Conservation (phyloP, 1,140 invertebrate genomes). For the Thaumetopoea pityocampa region DNA sequence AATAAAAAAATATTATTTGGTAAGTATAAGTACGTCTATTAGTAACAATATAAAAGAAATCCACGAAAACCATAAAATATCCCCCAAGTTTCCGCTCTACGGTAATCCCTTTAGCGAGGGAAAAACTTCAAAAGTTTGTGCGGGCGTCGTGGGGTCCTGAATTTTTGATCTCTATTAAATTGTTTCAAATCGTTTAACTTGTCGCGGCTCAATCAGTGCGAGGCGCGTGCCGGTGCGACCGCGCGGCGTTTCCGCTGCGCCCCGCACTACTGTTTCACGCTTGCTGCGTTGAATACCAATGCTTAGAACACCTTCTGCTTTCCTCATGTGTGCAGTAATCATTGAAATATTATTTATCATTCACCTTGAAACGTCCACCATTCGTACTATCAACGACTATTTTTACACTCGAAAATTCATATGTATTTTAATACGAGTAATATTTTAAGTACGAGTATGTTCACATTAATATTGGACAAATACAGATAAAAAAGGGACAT, state of each 20-base stretch:
- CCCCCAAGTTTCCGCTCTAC: conserved; percentile 58
- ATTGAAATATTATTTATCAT: no score
- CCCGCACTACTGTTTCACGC: conserved; percentile 36
- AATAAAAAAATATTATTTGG: conserved; percentile 13
- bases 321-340: conserved; percentile 9
- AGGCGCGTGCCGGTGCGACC: conserved; percentile 34
- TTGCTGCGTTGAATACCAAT: conserved; percentile 53
- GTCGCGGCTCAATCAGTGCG: conserved; percentile 73
- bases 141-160: conserved; percentile 57
- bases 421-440: no score
- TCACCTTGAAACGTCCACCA: no score
- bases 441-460: no score
- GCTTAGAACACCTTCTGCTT: conserved; percentile 31
- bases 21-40: conserved; percentile 4
- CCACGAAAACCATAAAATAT: conserved; percentile 57
- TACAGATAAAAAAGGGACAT: no score
- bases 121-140: conserved; percentile 76
- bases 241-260: conserved; percentile 9
- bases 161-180: conserved; percentile 77
- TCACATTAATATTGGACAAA: no score
- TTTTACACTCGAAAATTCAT: no score
- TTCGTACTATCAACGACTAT: no score
- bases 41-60: conserved; percentile 39
- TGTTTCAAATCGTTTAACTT: conserved; percentile 76
- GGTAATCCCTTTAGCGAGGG: conserved; percentile 73